Conservation (phyloP, 1,140 invertebrate genomes). For the Ctenoplectra terminalis region DNA sequence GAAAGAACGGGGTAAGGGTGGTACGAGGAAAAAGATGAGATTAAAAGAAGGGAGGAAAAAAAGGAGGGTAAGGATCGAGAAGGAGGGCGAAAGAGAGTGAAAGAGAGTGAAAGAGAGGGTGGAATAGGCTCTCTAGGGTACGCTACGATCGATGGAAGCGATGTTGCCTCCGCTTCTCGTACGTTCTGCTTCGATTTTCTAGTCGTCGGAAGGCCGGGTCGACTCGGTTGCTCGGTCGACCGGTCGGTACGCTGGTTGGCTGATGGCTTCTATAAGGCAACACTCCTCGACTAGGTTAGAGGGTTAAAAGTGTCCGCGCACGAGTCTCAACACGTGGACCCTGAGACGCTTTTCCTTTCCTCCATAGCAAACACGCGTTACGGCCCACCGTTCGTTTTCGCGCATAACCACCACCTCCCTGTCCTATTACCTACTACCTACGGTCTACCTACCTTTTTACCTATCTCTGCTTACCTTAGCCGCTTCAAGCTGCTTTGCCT, state of each 20-base stretch:
- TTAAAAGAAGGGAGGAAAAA: not conserved
- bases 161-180: conserved; percentile 48
- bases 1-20: not conserved
- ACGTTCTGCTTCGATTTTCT: conserved; percentile 58
- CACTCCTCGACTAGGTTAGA: conserved; percentile 44
- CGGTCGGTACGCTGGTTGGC: conserved; percentile 46
- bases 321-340: conserved; percentile 45
- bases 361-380: not conserved
- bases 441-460: not conserved
- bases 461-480: not conserved
- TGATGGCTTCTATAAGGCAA: conserved; percentile 5
- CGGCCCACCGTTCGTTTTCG: conserved; percentile 22
- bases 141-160: conserved; percentile 49
- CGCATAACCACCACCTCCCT: not conserved
- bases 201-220: conserved; percentile 38
- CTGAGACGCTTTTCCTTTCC: conserved; percentile 5
- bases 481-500: not conserved
- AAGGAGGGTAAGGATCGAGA: conserved; percentile 26
- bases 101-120: conserved; percentile 21
- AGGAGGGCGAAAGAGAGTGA: conserved; percentile 23
- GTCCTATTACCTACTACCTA: no score
- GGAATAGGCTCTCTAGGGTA: conserved; percentile 38
- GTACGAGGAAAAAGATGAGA: conserved; percentile 12
- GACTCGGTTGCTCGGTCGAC: conserved; percentile 54
- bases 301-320: conserved; percentile 50